Conservation (phyloP, 2,888 invertebrate genomes). For the Monopis laevigella region DNA sequence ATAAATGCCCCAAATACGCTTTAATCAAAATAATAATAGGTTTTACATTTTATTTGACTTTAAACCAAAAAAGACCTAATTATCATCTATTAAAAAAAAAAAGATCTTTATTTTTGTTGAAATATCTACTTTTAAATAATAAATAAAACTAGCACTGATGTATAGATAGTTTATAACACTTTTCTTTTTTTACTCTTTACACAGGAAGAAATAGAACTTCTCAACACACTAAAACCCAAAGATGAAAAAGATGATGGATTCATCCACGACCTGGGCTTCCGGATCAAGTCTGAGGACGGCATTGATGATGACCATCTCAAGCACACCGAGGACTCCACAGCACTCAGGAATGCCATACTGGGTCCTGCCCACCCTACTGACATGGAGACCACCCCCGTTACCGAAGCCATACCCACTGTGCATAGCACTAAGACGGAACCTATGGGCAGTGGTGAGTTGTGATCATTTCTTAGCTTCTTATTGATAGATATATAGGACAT, state of each 20-base stretch:
- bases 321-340: slow-evolving; percentile 56
- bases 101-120: no score
- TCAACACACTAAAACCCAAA: slow-evolving; percentile 74
- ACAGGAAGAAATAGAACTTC: slow-evolving; percentile 76
- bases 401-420: slow-evolving; percentile 35
- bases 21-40: no score
- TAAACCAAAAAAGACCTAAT: no score
- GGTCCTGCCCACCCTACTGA: slow-evolving; percentile 44
- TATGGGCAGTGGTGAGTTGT: slow-evolving; percentile 35
- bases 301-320: slow-evolving; percentile 41
- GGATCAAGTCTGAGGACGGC: slow-evolving; percentile 36
- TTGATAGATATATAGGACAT: no score
- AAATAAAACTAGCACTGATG: no score
- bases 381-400: slow-evolving; percentile 29
- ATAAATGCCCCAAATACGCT: no score
- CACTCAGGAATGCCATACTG: slow-evolving; percentile 52
- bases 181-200: slow-evolving; percentile 15
- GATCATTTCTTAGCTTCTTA: no score
- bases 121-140: no score
- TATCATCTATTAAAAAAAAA: no score
- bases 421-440: slow-evolving; percentile 45
- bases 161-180: neutral
- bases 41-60: no score
- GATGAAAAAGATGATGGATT: slow-evolving; percentile 62
- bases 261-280: slow-evolving; percentile 28